A percentile compares a stretch with the other conserved stretches of the same genome.
These are phyloP conservation scores for Podotricha telesiphe DNA, from an alignment of 2,888 invertebrate genomes.

Conservation along the genomic window DNA sequence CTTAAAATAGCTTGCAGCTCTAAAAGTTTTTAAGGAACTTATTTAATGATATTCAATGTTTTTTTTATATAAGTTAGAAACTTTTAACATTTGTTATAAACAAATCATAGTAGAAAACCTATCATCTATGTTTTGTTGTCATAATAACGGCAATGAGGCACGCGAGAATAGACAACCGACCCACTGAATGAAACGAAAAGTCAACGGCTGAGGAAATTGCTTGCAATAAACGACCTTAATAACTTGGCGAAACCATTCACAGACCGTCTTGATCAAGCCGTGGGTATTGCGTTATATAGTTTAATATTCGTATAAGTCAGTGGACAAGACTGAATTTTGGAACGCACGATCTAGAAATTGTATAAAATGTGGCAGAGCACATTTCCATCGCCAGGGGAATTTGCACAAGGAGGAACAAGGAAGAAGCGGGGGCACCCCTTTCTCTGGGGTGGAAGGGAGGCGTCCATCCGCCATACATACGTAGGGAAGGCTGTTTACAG, in stretches of 20 bases:
- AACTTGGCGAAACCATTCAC: slow-evolving; percentile 66
- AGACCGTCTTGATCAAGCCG: slow-evolving; percentile 56
- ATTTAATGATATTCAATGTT: background rate
- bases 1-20: background rate
- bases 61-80: background rate
- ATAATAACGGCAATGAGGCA: slow-evolving; percentile 45
- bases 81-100: background rate
- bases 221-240: slow-evolving; percentile 68
- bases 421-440: slow-evolving; percentile 81
- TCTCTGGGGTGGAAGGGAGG: slow-evolving; percentile 70
- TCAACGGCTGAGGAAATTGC: slow-evolving; percentile 69
- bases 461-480: slow-evolving; percentile 80
- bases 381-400: slow-evolving; percentile 84
- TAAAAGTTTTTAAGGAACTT: background rate
- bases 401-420: slow-evolving; percentile 84
- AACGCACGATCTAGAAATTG: slow-evolving; percentile 78
- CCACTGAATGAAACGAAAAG: slow-evolving; percentile 69
- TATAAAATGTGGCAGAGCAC: slow-evolving; percentile 83
- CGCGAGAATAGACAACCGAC: slow-evolving; percentile 54
- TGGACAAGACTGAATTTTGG: slow-evolving; percentile 59
- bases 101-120: slow-evolving; percentile 17
- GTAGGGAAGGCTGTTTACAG: slow-evolving; percentile 80
- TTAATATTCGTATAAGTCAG: slow-evolving; percentile 47
- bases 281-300: slow-evolving; percentile 39
- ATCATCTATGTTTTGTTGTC: slow-evolving; percentile 36